Percentiles rank a stretch among this genome's conserved stretches.
These are phyloP conservation scores for Heterohyrax brucei DNA, from an alignment of 2,797 vertebrate genomes.

Conservation along the genomic window DNA sequence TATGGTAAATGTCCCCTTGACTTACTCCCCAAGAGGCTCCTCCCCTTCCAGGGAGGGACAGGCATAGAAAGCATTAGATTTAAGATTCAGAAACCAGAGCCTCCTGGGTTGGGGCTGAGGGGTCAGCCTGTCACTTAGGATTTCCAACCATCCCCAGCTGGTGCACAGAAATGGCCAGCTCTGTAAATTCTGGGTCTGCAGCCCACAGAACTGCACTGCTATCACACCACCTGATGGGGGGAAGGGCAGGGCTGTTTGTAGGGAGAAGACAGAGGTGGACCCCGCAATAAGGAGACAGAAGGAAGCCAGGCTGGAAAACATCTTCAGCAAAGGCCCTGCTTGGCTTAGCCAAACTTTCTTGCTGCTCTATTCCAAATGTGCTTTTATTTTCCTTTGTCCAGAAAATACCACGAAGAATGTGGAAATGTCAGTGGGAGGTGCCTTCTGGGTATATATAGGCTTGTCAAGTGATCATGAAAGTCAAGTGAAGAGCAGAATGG, in stretches of 20 bases:
- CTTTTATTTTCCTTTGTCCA: slow-evolving; percentile 57
- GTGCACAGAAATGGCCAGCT: slow-evolving; percentile 60
- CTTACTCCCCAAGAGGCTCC: slow-evolving; percentile 56
- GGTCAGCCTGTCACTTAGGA: slow-evolving; percentile 76
- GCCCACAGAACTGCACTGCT: slow-evolving; percentile 70
- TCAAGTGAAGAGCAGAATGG: neutral
- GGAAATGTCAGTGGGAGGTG: slow-evolving; percentile 8
- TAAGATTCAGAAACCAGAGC: slow-evolving; percentile 77
- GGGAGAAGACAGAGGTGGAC: neutral
- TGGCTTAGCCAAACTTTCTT: neutral
- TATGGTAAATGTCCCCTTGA: slow-evolving; percentile 33
- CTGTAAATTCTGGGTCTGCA: slow-evolving; percentile 73
- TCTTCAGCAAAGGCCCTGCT: neutral
- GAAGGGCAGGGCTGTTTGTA: neutral
- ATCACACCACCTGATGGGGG: slow-evolving; percentile 1
- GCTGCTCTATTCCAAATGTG: neutral
- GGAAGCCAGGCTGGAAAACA: neutral
- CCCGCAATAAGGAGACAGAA: slow-evolving; percentile 45
- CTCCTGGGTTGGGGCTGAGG: slow-evolving; percentile 75
- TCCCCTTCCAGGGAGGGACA: slow-evolving; percentile 46
- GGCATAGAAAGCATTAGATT: slow-evolving; percentile 69
- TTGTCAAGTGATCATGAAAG: slow-evolving; percentile 62
- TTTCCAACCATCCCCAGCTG: slow-evolving; percentile 69
- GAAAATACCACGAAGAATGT: slow-evolving; percentile 50
- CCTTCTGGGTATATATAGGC: neutral